Evolutionary conservation across 2,888 invertebrate genomes (phyloP), one percentile per base, ranked within the genome.

Genomic region (Diaprepes abbreviatus): DNA sequence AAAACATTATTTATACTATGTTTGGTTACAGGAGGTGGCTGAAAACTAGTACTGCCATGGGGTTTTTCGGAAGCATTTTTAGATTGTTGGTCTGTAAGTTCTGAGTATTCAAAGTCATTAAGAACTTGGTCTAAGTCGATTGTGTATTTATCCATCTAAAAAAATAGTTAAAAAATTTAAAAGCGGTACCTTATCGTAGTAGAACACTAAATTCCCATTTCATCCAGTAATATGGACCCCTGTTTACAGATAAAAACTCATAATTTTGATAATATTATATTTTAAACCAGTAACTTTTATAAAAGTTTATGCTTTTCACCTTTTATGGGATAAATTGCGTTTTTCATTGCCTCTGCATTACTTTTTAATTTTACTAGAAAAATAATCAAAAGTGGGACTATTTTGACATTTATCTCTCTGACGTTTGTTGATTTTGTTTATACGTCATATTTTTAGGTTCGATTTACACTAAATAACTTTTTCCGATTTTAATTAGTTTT

Each of bases 91-190:
- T 82, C 82, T 3, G 83, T 84, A 33, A 84, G 81, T 86, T 93
- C 92, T 79, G 89, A 90, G 77, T 91, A 89, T 83, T 94, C 94
- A 80, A 94, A 91, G 81, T 93, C 93, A 83, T 94, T 93, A 67
- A 94, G 86, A 73, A 94, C 92, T 85, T 93, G 92, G 83, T 94
- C 93, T 79, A 94, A 87, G 85, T 94, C 94, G 71, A 94, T 90
- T 43, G 85, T 81, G 75, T 83, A 85, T 76, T 85, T 85, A 75
- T 85, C 85, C 85, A 85, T 85, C 79, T 82, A 72, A n/a, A 63
- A 80, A 76, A 63, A 14, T 9, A 58, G 6, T 1, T 3, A 17
- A 17, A 40, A 9, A 17, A 16, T 40, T 40, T 36, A 36, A 3
- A 14, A 36, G 35, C 17, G 19, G 9, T 7, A n/a, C n/a, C n/a